Evolutionary conservation across 37 sponge, comb jelly and placozoan genomes (phyloP).

Genomic region (Chondrosia reniformis): DNA sequence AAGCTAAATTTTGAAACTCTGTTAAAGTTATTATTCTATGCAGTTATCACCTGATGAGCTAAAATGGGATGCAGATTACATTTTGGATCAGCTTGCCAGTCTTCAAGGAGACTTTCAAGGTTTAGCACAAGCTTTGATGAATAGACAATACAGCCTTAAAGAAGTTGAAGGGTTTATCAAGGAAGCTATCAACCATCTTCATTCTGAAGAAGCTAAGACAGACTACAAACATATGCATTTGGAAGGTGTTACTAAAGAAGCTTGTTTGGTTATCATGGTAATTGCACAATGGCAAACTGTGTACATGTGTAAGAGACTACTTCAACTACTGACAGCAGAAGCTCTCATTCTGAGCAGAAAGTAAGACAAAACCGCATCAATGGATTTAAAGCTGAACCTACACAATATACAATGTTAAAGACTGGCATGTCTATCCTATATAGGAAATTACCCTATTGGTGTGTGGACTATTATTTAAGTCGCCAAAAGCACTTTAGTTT

Average conservation of each 20-base stretch:
- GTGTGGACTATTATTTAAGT: too few species aligned
- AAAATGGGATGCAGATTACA: conserved; percentile 6
- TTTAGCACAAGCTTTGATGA: neutral
- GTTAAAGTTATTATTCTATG: neutral
- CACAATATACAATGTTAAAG: too few species aligned
- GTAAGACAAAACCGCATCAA: too few species aligned
- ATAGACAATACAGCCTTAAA: neutral
- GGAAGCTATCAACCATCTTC: conserved; percentile 11
- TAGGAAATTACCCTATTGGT: too few species aligned
- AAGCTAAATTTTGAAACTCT: neutral
- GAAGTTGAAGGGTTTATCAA: neutral
- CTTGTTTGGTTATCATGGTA: conserved; percentile 28
- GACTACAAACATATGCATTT: neutral
- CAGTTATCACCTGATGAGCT: neutral
- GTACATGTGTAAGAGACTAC: conserved; percentile 36
- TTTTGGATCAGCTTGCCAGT: neutral
- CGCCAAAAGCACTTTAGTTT: too few species aligned
- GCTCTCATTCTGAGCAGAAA: conserved; percentile 31
- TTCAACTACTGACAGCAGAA: conserved; percentile 55
- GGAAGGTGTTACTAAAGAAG: neutral
- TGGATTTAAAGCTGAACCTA: too few species aligned
- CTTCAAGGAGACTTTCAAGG: conserved; percentile 13
- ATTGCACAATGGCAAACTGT: conserved; percentile 36
- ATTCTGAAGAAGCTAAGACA: conserved; percentile 5
- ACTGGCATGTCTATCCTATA: too few species aligned